Percentiles rank a stretch among this genome's conserved stretches.
phyloP scores from a whole-genome alignment of 2,113 vertebrate species.

The Neotragus pygmaeus region DNA sequence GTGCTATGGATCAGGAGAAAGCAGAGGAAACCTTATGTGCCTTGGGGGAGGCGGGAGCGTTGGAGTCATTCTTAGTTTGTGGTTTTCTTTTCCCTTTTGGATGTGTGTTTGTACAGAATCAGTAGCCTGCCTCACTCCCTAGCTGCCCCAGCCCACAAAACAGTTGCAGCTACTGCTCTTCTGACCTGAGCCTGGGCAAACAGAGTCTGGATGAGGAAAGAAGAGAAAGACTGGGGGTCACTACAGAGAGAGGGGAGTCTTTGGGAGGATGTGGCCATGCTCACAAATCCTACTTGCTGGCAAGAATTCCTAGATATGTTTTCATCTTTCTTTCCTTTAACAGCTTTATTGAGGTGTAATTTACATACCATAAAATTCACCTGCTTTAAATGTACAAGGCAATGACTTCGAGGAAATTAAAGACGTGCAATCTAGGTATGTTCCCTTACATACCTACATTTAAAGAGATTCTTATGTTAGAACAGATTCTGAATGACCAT shows the following conservation, averaged over 20 bases:
- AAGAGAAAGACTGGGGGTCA: fast-evolving
- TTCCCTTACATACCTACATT: not conserved
- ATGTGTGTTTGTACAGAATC: not conserved
- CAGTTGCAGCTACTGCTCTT: not conserved
- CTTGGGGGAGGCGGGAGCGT: fast-evolving
- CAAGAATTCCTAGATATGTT: not conserved
- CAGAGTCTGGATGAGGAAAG: not conserved
- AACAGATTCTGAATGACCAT: not conserved
- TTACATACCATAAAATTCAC: not conserved
- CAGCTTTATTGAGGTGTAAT: conserved; percentile 18
- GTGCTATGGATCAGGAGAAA: not conserved
- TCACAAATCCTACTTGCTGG: not conserved
- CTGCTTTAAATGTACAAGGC: not conserved
- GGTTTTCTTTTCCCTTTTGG: not conserved
- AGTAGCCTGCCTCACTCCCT: not conserved
- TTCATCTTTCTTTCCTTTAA: not conserved
- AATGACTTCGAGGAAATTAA: not conserved
- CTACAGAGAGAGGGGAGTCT: no score
- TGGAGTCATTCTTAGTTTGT: not conserved
- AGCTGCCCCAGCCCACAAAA: not conserved
- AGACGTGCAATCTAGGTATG: not conserved
- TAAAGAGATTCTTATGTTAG: not conserved
- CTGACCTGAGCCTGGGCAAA: not conserved
- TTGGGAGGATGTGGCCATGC: not conserved
- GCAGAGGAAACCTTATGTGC: not conserved